phyloP scores from a whole-genome alignment of 2,888 invertebrate genomes.

The Dendrolimus pini region DNA sequence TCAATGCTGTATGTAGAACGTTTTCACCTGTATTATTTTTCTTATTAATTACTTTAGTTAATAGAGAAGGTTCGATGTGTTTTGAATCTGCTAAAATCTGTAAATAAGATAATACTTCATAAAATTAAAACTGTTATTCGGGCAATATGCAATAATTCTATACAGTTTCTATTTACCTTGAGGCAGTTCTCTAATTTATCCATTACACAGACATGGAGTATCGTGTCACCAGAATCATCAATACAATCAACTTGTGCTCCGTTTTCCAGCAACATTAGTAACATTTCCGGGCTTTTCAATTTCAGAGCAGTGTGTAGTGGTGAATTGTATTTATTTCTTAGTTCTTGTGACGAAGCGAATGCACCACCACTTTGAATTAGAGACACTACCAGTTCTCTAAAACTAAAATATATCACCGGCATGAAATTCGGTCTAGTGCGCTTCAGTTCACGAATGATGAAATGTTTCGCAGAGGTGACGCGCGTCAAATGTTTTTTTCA shows the following conservation, averaged over 20 bases:
- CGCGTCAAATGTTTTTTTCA: too few species aligned
- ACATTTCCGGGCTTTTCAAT: not conserved
- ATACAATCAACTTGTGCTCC: not conserved
- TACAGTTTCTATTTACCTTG: not conserved
- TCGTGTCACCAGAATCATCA: not conserved
- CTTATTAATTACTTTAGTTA: constrained; percentile 17
- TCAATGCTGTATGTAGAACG: constrained; percentile 47
- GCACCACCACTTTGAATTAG: not conserved
- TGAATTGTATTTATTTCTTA: not conserved
- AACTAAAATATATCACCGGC: not conserved
- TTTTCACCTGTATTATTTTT: constrained; percentile 42
- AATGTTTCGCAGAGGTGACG: too few species aligned
- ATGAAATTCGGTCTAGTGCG: too few species aligned
- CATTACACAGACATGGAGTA: not conserved
- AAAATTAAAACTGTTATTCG: too few species aligned
- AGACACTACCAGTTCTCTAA: not conserved
- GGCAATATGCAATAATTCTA: too few species aligned
- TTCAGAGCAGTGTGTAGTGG: not conserved
- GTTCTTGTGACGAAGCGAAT: not conserved
- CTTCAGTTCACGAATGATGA: too few species aligned
- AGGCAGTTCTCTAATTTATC: not conserved
- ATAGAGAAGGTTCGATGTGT: not conserved
- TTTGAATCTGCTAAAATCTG: not conserved
- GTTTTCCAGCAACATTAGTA: not conserved
- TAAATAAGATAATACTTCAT: not conserved